phyloP scores from a whole-genome alignment of 2,888 invertebrate species.

The Epiblema foenella region DNA sequence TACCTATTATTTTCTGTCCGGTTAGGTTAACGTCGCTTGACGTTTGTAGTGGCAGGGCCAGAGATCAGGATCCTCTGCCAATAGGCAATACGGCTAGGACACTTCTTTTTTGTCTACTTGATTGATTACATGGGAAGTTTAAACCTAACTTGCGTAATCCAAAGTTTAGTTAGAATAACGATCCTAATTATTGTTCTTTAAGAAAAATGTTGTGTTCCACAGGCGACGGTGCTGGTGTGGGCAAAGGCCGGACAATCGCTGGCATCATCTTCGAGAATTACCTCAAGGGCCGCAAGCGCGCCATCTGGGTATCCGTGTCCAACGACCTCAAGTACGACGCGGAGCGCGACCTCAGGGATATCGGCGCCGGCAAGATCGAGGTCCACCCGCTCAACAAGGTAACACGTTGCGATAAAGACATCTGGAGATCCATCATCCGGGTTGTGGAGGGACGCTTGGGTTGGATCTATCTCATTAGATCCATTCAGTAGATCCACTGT shows the following conservation, averaged over 20 bases:
- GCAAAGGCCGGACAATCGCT: slow-evolving; percentile 98
- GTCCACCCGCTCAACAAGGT: slow-evolving; percentile 96
- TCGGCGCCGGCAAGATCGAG: slow-evolving; percentile 95
- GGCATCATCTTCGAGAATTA: slow-evolving; percentile 99
- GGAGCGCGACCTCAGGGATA: slow-evolving; percentile 97
- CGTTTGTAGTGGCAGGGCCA: no score
- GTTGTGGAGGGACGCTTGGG: no score
- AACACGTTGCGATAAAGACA: no score
- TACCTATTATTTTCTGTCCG: no score
- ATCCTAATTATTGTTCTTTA: not conserved
- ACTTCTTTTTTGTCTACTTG: no score
- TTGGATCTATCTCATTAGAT: no score
- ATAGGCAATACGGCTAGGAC: no score
- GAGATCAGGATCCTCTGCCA: no score
- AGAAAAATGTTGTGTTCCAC: slow-evolving; percentile 21
- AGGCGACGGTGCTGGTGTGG: slow-evolving; percentile 99
- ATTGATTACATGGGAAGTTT: no score
- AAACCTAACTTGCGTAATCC: not conserved
- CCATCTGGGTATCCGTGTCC: slow-evolving; percentile 99
- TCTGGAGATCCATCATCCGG: no score
- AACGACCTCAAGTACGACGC: slow-evolving; percentile 99
- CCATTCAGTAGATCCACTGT: no score
- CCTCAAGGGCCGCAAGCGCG: slow-evolving; percentile 94
- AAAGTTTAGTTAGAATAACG: not conserved
- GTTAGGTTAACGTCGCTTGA: no score